Base-by-base conservation (phyloP, 1,140 invertebrate species). In the Gryllus bimaculatus region DNA sequence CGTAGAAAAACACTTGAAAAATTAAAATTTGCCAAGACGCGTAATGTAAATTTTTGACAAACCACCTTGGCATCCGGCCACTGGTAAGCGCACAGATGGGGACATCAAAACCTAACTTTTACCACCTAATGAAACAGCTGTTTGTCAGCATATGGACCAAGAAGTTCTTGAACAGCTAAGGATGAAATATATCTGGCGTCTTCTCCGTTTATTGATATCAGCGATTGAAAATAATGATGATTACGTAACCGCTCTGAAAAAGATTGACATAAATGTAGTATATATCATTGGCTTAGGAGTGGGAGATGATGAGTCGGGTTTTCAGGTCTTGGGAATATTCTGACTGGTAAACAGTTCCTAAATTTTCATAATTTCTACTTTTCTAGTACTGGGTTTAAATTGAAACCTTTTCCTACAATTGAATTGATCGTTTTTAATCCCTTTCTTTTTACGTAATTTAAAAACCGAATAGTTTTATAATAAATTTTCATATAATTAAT, bases 1-100 rank as follows among this genome's bases (percentile, higher is more conserved):
- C 48, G 80, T 79, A 47, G 76, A 80, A 49, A 49, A 79, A 79
- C 73, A 79, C 80, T 81, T 83, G n/a, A 73, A 79, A 81, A 74
- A 79, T 78, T 83, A 84, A 75, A 81, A 83, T 81, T 80, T 85
- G 47, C 81, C 80, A 78, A 79, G 81, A 80, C 85, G 86, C 84
- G 84, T 84, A n/a, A 47, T 87, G 75, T 81, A 87, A 15, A 78
- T 86, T 81, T 80, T 87, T 47, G 84, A 87, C 80, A 86, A 86
- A 82, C 83, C 82, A 49, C 78, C 81, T 18, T 79, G 80, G 13
- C 83, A 84, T 82, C 82, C 82, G 39, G 54, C 48, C 47, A 66
- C 18, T 10, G 10, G 76, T 74, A 21, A 77, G 75, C 73, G 82
- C 8, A 76, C 12, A 54, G 48, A 73, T 77, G 79, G 76, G 8